Conservation (phyloP, 92 coral and sea anemone species). For the Palythoa grandis region DNA sequence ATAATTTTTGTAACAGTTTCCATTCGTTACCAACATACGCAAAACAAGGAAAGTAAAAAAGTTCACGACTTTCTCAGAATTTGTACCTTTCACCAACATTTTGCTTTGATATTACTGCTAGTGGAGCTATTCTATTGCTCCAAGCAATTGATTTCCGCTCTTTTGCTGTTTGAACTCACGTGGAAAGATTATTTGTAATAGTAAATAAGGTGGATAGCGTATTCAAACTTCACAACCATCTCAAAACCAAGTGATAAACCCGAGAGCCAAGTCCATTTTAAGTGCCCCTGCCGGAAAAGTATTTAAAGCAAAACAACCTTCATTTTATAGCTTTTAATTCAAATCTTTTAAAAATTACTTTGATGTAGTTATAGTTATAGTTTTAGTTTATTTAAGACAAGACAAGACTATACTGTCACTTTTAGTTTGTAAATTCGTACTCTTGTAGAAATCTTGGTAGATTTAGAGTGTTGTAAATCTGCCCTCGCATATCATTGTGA, state of each 20-base stretch:
- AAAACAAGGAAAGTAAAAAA: neutral
- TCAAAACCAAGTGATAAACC: neutral
- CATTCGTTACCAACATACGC: neutral
- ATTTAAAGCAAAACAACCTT: neutral
- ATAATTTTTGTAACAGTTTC: too few species aligned
- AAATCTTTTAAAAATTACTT: neutral
- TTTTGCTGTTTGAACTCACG: neutral
- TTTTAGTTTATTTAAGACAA: neutral
- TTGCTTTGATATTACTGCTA: neutral
- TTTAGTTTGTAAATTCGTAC: neutral
- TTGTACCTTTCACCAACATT: neutral
- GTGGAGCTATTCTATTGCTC: neutral
- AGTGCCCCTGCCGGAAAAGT: neutral
- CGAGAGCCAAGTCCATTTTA: neutral
- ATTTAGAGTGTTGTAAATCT: neutral
- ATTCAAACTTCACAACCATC: constrained; percentile 30
- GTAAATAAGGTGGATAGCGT: constrained; percentile 31
- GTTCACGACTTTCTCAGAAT: neutral
- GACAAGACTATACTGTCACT: neutral
- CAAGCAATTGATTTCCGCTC: neutral
- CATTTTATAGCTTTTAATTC: neutral
- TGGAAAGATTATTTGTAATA: neutral
- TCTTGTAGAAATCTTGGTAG: neutral
- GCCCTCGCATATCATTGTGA: neutral
- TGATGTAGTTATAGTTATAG: neutral